A percentile compares a stretch with the other conserved stretches of the same genome.
phyloP scores from a whole-genome alignment of 2,888 invertebrate species.

The Emmelina monodactyla region DNA sequence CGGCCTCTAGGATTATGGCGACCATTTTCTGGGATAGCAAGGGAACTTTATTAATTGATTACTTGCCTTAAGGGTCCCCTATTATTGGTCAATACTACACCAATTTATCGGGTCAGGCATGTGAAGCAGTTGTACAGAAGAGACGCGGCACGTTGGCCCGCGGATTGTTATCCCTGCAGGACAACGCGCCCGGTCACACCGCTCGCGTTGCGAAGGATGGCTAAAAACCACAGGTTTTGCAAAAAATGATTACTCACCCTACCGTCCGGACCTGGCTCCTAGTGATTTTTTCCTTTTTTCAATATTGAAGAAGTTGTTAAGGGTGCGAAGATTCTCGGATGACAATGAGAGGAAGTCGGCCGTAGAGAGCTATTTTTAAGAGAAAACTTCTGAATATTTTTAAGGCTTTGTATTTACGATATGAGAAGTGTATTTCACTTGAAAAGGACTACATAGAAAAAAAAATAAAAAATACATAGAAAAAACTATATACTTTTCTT shows the following conservation, averaged over 20 bases:
- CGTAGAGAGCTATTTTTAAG: not conserved
- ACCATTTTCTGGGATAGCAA: slow-evolving; percentile 1
- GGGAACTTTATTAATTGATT: slow-evolving; percentile 4
- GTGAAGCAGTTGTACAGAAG: slow-evolving; percentile 6
- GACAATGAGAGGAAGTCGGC: slow-evolving; percentile 6
- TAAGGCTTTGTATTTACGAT: not conserved
- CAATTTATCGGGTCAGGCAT: slow-evolving; percentile 5
- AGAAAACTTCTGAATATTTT: slow-evolving; percentile 1
- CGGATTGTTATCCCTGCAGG: slow-evolving; percentile 5
- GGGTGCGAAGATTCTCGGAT: slow-evolving; percentile 7
- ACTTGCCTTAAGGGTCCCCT: not conserved
- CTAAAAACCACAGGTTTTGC: slow-evolving; percentile 10
- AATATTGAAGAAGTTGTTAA: slow-evolving; percentile 9
- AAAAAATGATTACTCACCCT: slow-evolving; percentile 12
- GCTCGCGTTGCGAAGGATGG: slow-evolving; percentile 11
- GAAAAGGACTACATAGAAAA: too few relatives aligned
- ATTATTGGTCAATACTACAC: slow-evolving; percentile 6
- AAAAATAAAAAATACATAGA: too few relatives aligned
- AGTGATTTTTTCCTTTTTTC: slow-evolving; percentile 8
- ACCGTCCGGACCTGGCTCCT: slow-evolving; percentile 7
- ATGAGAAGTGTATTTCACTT: not conserved
- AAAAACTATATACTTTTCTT: not conserved
- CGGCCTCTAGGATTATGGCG: slow-evolving; percentile 3
- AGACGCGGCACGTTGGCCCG: slow-evolving; percentile 6
- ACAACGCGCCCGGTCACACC: slow-evolving; percentile 11